Evolutionary conservation across 2,113 vertebrate species (phyloP), one percentile per base, ranked within the genome.

Genomic region (Ceyx cyanopectus): DNA sequence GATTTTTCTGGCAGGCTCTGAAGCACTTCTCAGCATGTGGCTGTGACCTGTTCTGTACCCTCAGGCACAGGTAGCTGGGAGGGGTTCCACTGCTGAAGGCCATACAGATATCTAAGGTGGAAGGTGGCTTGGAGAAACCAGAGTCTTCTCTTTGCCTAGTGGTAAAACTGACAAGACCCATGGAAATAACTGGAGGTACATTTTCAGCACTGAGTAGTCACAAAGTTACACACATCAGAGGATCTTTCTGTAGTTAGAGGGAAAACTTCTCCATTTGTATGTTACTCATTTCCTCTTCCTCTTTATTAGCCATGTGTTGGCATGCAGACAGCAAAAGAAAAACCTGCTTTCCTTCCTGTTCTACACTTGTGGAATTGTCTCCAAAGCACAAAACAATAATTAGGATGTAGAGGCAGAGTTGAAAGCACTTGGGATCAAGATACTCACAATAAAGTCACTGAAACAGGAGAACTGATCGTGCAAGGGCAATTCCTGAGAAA

Each of bases 281-380:
- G 83, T 95, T 95, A 87, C 86, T 96, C 94, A 96, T 94, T 94
- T 96, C 96, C 95, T 70, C 67, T 96, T 96, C 92, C 91, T 94
- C 85, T 96, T 94, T 93, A 92, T 95, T 95, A 88, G 93, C 84
- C 0, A 0, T 34, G 58, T 66, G 78, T 48, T 95, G 91, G 87
- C 81, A 32, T 30, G 63, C 78, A 80, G 46, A 12, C 50, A 73
- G 89, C 89, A 85, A 80, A 96, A 95, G 86, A 87, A 94, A 96
- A 93, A 89, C n/a, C n/a, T 27, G 24, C 23, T 82, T 82, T 95
- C 96, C 94, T 96, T 96, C 95, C 95, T 91, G 81, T 94, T 85
- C 77, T 10, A 95, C 73, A 60, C 65, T 95, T 85, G 46, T 87
- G 63, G 70, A 75, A 94, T 91, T 87, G 75, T 91, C 75, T 89